phyloP scores from a whole-genome alignment of 2,888 invertebrate species.

The Hetaerina titia region DNA sequence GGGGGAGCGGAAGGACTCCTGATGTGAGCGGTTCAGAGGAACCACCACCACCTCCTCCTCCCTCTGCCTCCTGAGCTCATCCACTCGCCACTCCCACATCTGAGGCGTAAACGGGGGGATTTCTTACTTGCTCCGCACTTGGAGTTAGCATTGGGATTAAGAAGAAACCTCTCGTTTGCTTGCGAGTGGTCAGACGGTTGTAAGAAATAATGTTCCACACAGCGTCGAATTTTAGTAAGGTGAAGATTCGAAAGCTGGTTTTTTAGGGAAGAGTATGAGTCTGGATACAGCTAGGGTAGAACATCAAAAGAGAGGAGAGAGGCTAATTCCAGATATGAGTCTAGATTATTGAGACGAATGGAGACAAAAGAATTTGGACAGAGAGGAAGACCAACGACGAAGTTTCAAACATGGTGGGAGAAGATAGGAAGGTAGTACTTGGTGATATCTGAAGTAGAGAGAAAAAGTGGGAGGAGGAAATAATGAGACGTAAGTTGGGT shows the following conservation, averaged over 20 bases:
- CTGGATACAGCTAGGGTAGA: too few relatives aligned
- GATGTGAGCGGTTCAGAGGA: conserved; percentile 20
- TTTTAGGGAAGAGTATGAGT: too few relatives aligned
- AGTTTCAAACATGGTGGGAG: background rate
- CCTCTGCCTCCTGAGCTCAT: background rate
- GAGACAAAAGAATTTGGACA: too few relatives aligned
- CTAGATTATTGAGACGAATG: too few relatives aligned
- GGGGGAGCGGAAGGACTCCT: conserved; percentile 16
- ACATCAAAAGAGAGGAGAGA: too few relatives aligned
- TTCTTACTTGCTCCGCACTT: background rate
- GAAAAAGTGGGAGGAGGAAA: too few relatives aligned
- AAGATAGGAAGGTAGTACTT: background rate
- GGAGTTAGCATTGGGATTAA: background rate
- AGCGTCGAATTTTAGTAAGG: background rate
- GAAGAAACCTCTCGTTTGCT: too few relatives aligned
- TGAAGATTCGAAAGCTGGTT: background rate
- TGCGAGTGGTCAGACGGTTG: too few relatives aligned
- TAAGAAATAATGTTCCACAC: too few relatives aligned
- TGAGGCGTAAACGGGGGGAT: background rate
- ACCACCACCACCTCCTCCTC: background rate
- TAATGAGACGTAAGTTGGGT: too few relatives aligned
- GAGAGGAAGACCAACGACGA: background rate
- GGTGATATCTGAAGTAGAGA: too few relatives aligned
- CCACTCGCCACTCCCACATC: conserved; percentile 15
- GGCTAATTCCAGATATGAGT: too few relatives aligned